A percentile compares a stretch with the other conserved stretches of the same genome.
Evolutionary conservation across 2,888 invertebrate species (phyloP).

Genomic region (Ormia ochracea): DNA sequence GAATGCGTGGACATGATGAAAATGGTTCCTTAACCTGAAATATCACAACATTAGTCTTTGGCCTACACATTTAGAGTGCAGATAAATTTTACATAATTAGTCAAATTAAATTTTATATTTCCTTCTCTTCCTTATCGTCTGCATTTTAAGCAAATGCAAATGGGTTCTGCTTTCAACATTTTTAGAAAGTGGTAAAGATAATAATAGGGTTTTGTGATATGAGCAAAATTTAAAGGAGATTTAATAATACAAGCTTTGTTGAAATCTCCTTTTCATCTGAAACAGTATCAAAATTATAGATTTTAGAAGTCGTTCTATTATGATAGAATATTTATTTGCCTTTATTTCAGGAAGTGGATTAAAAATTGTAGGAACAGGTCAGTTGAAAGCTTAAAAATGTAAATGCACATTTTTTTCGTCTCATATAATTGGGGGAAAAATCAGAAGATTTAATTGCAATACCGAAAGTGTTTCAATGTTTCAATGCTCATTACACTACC

Average conservation of each 20-base stretch:
- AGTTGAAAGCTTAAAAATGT: too few species aligned
- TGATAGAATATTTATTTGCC: too few species aligned
- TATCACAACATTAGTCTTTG: background rate
- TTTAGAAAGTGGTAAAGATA: background rate
- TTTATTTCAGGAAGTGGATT: too few species aligned
- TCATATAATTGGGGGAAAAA: too few species aligned
- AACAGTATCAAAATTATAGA: too few species aligned
- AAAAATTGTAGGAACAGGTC: too few species aligned
- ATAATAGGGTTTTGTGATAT: background rate
- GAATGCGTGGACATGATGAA: background rate
- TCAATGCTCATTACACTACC: too few species aligned
- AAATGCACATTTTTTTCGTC: too few species aligned
- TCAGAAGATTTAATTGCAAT: too few species aligned
- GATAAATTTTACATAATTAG: slow-evolving; percentile 33
- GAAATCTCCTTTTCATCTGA: background rate
- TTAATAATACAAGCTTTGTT: background rate
- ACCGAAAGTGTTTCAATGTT: too few species aligned
- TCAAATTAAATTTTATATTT: slow-evolving; percentile 42
- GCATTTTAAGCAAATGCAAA: background rate
- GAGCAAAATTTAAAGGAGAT: background rate
- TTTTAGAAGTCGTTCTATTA: too few species aligned
- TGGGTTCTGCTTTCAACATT: background rate
- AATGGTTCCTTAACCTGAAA: slow-evolving; percentile 18
- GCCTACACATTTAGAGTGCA: background rate
- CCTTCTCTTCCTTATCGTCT: background rate